Conservation (phyloP, 1,140 invertebrate species). For the Laupala kohalensis region DNA sequence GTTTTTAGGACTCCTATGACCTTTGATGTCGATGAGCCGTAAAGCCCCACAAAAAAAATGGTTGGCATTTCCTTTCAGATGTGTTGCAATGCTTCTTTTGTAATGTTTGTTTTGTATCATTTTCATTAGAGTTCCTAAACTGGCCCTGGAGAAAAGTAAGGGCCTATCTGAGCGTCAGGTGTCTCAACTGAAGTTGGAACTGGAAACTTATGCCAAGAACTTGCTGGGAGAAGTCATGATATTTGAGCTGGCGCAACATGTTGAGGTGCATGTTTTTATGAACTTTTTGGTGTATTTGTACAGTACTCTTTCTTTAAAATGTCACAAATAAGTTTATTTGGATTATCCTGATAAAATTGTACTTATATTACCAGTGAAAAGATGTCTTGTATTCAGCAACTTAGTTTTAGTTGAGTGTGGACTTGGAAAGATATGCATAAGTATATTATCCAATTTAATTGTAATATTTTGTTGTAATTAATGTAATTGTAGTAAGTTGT, state of each 20-base stretch:
- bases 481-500: no score
- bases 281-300: background rate
- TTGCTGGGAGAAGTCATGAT: conserved; percentile 63
- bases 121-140: conserved; percentile 38
- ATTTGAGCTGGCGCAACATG: conserved; percentile 53
- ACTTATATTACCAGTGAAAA: background rate
- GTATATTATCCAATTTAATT: no score
- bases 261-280: conserved; percentile 30
- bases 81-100: background rate
- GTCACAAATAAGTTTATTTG: background rate
- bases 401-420: no score
- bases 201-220: conserved; percentile 38
- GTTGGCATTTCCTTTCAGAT: background rate
- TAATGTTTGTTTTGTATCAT: no score
- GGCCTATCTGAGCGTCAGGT: conserved; percentile 51
- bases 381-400: no score
- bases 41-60: no score
- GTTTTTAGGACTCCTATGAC: no score
- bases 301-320: no score
- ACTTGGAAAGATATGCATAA: no score
- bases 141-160: conserved; percentile 48
- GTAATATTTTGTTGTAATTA: no score
- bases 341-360: conserved; percentile 10
- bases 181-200: conserved; percentile 36
- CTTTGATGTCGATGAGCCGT: no score